Evolutionary conservation across 2,113 vertebrate genomes (phyloP), one percentile per base, ranked within the genome.

Genomic region (Benitochromis conjunctus): DNA sequence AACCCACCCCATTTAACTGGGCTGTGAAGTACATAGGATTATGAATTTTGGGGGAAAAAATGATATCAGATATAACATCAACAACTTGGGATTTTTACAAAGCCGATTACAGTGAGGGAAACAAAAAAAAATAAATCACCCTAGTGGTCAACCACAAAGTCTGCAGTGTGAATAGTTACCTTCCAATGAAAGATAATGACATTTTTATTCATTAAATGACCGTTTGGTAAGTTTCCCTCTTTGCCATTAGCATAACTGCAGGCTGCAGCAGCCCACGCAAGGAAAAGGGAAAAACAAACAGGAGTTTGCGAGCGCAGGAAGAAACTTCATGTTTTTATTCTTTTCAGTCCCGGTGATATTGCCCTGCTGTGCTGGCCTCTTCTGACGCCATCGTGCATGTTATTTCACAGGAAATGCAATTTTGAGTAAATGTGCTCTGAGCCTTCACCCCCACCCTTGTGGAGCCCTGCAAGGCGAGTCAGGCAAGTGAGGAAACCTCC

Each of bases 401-500:
- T 90, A 93, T 93, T 95, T 88, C 85, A 90, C 76, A 74, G 89
- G 90, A 95, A 95, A 95, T 86, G 89, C 92, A 91, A 94, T 96
- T 94, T 90, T 83, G 77, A 92, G 80, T 79, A 87, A 90, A 83
- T 24, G 80, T 34, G 87, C 88, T 81, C 86, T 51, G 81, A 88
- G 92, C 86, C 74, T 80, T 74, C 79, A 58, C 69, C 86, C 57
- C 77, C 38, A 14, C 84, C 84, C 78, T 51, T 1, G 6, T 79
- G 48, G 38, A 85, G 62, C 64, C 62, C 77, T 26, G 16, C 6
- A 5, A 92, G 81, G 71, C n/a, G 6, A 86, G 83, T 74, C 83
- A 81, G 79, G 77, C 78, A 14, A 86, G 62, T 12, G 82, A 93
- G 88, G 89, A 91, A 92, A 89, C 92, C 85, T 93, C 86, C 56